These are phyloP conservation scores for Cyanoderma ruficeps DNA, from an alignment of 2,113 vertebrate genomes.

Conservation along the genomic window DNA sequence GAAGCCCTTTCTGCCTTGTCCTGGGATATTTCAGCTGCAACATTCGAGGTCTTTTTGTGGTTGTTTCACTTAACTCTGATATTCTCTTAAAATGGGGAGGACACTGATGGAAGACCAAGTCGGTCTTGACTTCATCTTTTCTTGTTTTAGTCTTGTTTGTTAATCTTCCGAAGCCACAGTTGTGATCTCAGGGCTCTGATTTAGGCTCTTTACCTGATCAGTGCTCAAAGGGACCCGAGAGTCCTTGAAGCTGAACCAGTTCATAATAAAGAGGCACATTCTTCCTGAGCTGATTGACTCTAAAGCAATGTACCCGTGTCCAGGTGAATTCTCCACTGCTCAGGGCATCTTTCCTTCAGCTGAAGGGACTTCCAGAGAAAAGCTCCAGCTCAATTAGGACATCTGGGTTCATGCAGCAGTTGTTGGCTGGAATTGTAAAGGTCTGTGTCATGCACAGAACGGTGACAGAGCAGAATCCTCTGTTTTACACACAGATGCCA, in stretches of 20 bases:
- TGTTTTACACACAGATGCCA: background rate
- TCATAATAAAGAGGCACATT: background rate
- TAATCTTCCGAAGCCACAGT: background rate
- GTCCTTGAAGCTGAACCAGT: background rate
- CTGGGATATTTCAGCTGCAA: background rate
- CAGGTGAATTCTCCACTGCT: background rate
- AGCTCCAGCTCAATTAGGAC: background rate
- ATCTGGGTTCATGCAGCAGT: background rate
- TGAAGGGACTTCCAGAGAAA: background rate
- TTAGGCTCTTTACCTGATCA: background rate
- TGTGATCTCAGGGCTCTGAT: background rate
- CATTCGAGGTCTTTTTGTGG: accelerated
- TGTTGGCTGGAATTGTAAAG: background rate
- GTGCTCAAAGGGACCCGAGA: background rate
- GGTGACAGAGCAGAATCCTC: background rate
- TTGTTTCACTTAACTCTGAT: background rate
- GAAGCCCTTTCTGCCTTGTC: background rate
- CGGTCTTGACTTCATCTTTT: background rate
- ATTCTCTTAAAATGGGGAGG: background rate
- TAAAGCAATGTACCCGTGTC: background rate
- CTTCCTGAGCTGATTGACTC: background rate
- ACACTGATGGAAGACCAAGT: background rate
- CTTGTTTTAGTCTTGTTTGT: background rate
- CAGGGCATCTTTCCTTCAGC: background rate
- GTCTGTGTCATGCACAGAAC: background rate